Base-by-base conservation (phyloP, 1,140 invertebrate species). In the Archivesica marissinica region DNA sequence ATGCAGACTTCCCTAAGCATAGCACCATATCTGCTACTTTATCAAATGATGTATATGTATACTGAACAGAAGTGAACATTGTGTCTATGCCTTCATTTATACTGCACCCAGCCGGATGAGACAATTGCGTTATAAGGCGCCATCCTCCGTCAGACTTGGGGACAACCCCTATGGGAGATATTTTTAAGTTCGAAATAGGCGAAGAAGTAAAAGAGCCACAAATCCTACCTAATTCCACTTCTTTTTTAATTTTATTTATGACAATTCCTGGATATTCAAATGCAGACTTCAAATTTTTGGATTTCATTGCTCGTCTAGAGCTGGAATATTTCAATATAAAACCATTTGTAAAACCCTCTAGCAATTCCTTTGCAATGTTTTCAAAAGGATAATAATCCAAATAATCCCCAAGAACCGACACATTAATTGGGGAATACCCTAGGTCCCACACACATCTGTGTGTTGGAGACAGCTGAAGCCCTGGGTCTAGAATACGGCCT, bases 41-140 rank as follows among this genome's bases (percentile, higher is more conserved):
- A 30, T 89, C 86, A 38, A 89, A 85, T 3, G 20, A 74, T 20
- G 79, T 54, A 54, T 89, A n/a, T n/a, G n/a, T n/a, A 17, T 76
- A 88, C 59, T 61, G 54, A 17, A 89, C 52, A 13, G 68, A 81
- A 41, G 30, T 84, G 23, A 74, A 30, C 0, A 79, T 61, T 28
- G 85, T 72, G 23, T 80, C 61, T 7, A 89, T 89, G n/a, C 77
- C 56, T n/a, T 81, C 81, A 72, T 87, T 89, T 15, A 87, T 39
- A 3, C 64, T 56, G 9, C 47, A 6, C 17, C 75, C 75, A n/a
- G 72, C 30, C 15, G 82, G 82, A 38, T 70, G 77, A 17, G 81
- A 85, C 20, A 85, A 28, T 39, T 87, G 76, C 23, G 68, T 33
- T 28, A 88, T 86, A 0, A 86, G 0, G 9, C 75, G 54, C 28